These are phyloP conservation scores for Cantharis lateralis DNA, from an alignment of 2,888 invertebrate species.

Conservation along the genomic window DNA sequence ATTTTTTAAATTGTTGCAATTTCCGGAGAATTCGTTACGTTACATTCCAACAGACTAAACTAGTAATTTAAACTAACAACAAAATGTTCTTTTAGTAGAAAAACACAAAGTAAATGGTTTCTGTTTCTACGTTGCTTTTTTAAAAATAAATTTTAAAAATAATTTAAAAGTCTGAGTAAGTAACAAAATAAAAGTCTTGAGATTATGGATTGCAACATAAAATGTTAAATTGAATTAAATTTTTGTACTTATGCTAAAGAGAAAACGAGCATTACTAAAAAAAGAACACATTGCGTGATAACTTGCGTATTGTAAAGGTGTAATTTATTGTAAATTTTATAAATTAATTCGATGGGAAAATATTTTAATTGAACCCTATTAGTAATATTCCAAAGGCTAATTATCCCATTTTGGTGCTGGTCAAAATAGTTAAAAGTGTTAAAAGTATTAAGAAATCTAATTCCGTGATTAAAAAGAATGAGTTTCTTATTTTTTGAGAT, in stretches of 20 bases:
- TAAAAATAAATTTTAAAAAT: neutral
- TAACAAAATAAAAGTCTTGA: neutral
- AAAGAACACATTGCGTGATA: neutral
- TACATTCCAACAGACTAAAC: slow-evolving; percentile 6
- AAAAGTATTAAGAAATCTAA: neutral
- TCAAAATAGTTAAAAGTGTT: neutral
- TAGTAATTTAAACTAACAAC: slow-evolving; percentile 9
- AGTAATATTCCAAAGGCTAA: neutral
- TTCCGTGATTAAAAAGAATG: neutral
- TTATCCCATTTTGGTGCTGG: neutral
- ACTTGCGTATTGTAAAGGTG: neutral
- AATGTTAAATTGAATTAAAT: neutral
- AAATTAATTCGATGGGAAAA: neutral
- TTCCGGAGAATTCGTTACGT: slow-evolving; percentile 15
- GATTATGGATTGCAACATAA: neutral
- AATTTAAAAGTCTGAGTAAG: neutral
- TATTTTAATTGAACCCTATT: neutral
- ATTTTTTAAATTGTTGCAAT: slow-evolving; percentile 8
- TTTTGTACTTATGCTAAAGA: neutral
- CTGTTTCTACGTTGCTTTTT: neutral
- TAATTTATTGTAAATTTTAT: neutral
- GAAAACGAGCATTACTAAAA: neutral
- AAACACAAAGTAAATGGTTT: neutral
- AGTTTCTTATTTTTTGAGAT: neutral
- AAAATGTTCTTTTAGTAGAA: neutral